Conservation (phyloP, 92 coral and sea anemone genomes). For the Umimayanthus chanpuru region DNA sequence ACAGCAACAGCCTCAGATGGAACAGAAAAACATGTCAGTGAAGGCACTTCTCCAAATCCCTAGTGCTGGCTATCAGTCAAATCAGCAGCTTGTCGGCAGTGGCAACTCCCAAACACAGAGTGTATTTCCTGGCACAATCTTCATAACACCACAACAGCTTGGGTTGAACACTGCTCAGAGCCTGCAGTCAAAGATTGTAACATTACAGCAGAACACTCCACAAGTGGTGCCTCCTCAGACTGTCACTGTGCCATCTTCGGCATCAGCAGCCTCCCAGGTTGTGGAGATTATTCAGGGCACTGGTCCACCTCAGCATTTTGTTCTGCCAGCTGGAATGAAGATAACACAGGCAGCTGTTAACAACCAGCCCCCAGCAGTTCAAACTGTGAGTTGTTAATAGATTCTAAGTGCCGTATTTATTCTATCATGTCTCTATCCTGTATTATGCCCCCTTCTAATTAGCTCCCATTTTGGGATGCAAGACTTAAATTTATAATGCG, state of each 20-base stretch:
- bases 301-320: slow-evolving; percentile 55
- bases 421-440: too few relatives aligned
- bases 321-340: slow-evolving; percentile 61
- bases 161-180: slow-evolving; percentile 7
- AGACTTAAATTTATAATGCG: too few relatives aligned
- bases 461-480: neutral
- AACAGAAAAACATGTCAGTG: neutral
- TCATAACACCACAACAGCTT: slow-evolving; percentile 41
- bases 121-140: slow-evolving; percentile 12
- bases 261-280: slow-evolving; percentile 35
- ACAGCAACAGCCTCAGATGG: slow-evolving; percentile 29
- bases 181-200: slow-evolving; percentile 20
- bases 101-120: slow-evolving; percentile 16
- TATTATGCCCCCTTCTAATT: too few relatives aligned
- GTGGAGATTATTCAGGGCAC: slow-evolving; percentile 55
- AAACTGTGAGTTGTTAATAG: neutral
- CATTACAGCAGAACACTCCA: slow-evolving; percentile 21
- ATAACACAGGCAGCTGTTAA: slow-evolving; percentile 34
- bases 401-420: neutral
- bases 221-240: neutral
- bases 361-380: neutral
- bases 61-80: neutral
- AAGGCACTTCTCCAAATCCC: slow-evolving; percentile 35
- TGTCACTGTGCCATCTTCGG: slow-evolving; percentile 19
- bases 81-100: neutral